Evolutionary conservation across 2,888 invertebrate genomes (phyloP).

Genomic region (Xestoiulus laeticollis): DNA sequence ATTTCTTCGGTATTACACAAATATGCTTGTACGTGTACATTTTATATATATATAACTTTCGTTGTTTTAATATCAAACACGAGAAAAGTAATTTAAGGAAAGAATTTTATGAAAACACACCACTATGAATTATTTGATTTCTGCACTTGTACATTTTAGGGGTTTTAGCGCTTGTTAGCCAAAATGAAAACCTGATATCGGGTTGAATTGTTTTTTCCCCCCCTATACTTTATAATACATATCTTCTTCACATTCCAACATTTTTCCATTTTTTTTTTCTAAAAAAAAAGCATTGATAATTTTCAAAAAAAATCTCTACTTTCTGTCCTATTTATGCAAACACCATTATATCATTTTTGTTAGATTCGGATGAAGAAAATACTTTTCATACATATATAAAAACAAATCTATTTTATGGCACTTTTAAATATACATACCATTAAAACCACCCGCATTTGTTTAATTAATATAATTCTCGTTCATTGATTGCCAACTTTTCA

Average conservation of each 20-base stretch:
- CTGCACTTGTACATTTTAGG: background rate
- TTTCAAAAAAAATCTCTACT: background rate
- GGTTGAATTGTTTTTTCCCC: background rate
- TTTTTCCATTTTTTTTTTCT: background rate
- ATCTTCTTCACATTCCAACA: conserved; percentile 34
- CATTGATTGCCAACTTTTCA: conserved; percentile 10
- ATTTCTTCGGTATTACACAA: background rate
- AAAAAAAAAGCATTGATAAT: conserved; percentile 1
- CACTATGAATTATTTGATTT: background rate
- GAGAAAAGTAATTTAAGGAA: background rate
- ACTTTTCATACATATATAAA: conserved; percentile 21
- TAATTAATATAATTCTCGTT: conserved; percentile 27
- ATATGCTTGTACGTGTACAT: conserved; percentile 23
- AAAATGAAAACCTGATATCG: background rate
- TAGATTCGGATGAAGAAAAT: conserved; percentile 18
- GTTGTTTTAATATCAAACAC: background rate
- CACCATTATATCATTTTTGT: conserved; percentile 30
- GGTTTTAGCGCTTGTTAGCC: background rate
- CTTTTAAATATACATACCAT: conserved; percentile 29
- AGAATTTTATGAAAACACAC: background rate
- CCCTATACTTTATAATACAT: background rate
- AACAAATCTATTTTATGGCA: background rate
- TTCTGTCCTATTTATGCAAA: conserved; percentile 30
- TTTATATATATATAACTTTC: background rate
- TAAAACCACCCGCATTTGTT: conserved; percentile 22